phyloP scores from a whole-genome alignment of 2,888 invertebrate genomes.

The Bibio marci region DNA sequence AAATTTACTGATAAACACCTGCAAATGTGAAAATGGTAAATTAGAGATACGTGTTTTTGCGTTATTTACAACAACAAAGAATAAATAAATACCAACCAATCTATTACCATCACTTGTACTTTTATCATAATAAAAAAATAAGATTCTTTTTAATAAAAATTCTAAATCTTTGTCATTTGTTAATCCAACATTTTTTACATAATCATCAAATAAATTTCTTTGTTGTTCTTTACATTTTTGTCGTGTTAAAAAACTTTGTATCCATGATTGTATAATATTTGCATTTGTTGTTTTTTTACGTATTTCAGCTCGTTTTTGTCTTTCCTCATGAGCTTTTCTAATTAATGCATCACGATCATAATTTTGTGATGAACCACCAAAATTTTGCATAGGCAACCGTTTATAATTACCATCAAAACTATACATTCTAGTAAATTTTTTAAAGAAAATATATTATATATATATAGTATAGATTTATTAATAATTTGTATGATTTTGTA shows the following conservation, averaged over 20 bases:
- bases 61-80: not conserved
- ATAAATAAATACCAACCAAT: slow-evolving; percentile 35
- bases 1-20: slow-evolving; percentile 28
- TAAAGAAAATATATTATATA: too few relatives aligned
- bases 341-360: slow-evolving; percentile 51
- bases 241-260: slow-evolving; percentile 55
- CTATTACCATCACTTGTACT: slow-evolving; percentile 41
- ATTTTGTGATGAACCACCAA: slow-evolving; percentile 71
- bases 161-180: slow-evolving; percentile 30
- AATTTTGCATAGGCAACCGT: slow-evolving; percentile 71
- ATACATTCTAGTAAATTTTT: too few relatives aligned
- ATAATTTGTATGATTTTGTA: too few relatives aligned
- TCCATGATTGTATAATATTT: slow-evolving; percentile 64
- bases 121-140: slow-evolving; percentile 59
- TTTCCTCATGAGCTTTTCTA: slow-evolving; percentile 66
- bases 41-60: too few relatives aligned
- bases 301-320: slow-evolving; percentile 72
- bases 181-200: slow-evolving; percentile 32
- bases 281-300: slow-evolving; percentile 58
- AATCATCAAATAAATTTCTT: slow-evolving; percentile 51
- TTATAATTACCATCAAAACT: slow-evolving; percentile 85
- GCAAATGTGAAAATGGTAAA: slow-evolving; percentile 5
- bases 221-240: slow-evolving; percentile 47
- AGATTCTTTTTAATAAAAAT: slow-evolving; percentile 43
- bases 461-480: too few relatives aligned